A percentile compares a stretch with the other conserved stretches of the same genome.
These are phyloP conservation scores for Ennomos erosarius DNA, from an alignment of 2,888 invertebrate genomes.

Conservation along the genomic window DNA sequence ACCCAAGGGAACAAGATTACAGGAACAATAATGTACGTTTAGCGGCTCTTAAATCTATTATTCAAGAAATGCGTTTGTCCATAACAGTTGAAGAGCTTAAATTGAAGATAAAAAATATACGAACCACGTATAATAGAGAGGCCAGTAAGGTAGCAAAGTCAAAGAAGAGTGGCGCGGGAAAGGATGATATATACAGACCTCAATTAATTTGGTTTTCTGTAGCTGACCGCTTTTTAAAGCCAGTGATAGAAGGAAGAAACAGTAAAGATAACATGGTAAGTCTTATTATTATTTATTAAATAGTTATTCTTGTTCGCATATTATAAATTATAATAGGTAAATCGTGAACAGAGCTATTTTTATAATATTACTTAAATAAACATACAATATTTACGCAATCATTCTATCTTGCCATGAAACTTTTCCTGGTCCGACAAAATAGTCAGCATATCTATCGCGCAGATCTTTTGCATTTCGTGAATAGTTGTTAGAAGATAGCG, in stretches of 20 bases:
- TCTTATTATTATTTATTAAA: conserved; percentile 45
- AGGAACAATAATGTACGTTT: conserved; percentile 45
- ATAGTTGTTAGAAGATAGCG: conserved; percentile 45
- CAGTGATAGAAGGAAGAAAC: conserved; percentile 49
- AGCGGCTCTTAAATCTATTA: conserved; percentile 43
- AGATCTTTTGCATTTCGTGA: conserved; percentile 44
- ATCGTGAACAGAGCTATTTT: conserved; percentile 30
- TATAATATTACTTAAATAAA: conserved; percentile 8
- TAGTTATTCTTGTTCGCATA: conserved; percentile 39
- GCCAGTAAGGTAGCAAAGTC: too few species aligned
- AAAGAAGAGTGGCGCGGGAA: too few species aligned
- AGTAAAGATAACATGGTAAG: conserved; percentile 48
- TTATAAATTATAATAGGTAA: conserved; percentile 38
- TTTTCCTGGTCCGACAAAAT: conserved; percentile 43
- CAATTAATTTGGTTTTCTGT: conserved; percentile 52
- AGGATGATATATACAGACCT: conserved; percentile 49
- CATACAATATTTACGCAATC: conserved; percentile 43
- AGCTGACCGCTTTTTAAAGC: conserved; percentile 53
- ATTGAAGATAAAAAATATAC: too few species aligned
- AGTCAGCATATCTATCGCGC: conserved; percentile 38
- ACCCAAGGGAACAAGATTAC: conserved; percentile 36
- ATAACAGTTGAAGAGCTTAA: conserved; percentile 39
- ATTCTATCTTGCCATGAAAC: conserved; percentile 46
- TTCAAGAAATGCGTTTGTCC: conserved; percentile 45
- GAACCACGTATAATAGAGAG: too few species aligned